A percentile compares a stretch with the other conserved stretches of the same genome.
Evolutionary conservation across 2,888 invertebrate species (phyloP).

Genomic region (Cremastinae sp.): DNA sequence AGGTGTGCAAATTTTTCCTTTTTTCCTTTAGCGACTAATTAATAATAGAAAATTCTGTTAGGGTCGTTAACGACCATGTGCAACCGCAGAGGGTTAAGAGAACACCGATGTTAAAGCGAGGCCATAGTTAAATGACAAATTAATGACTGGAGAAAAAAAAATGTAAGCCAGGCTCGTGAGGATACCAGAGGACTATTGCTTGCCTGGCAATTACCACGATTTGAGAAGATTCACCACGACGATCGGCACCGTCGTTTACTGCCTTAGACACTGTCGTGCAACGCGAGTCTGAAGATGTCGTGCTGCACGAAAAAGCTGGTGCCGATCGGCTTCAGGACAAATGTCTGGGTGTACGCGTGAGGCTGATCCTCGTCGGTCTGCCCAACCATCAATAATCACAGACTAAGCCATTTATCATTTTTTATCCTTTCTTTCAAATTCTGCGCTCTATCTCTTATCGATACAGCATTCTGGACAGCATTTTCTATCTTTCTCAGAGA

Average conservation of each 20-base stretch:
- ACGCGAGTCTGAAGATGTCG: slow-evolving; percentile 95
- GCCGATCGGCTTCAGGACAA: slow-evolving; percentile 94
- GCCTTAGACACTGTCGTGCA: slow-evolving; percentile 89
- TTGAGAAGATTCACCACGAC: slow-evolving; percentile 70
- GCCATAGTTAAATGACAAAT: slow-evolving; percentile 4
- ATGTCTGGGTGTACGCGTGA: slow-evolving; percentile 96
- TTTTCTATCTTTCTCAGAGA: slow-evolving; percentile 2
- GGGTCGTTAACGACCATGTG: no score
- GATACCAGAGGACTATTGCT: slow-evolving; percentile 54
- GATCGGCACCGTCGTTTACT: slow-evolving; percentile 70
- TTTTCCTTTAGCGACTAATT: no score
- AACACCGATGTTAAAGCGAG: slow-evolving; percentile 14
- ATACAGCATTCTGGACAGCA: slow-evolving; percentile 40
- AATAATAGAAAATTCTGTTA: no score
- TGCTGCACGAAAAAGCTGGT: slow-evolving; percentile 96
- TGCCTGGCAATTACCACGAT: slow-evolving; percentile 74
- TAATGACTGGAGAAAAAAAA: slow-evolving; percentile 11
- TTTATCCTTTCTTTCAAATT: slow-evolving; percentile 4
- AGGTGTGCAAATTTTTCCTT: no score
- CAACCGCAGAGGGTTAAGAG: no score
- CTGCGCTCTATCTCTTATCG: slow-evolving; percentile 68
- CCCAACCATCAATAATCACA: slow-evolving; percentile 80
- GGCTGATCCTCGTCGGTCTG: slow-evolving; percentile 98
- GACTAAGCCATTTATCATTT: slow-evolving; percentile 66
- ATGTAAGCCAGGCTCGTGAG: slow-evolving; percentile 29